Evolutionary conservation across 2,888 invertebrate species (phyloP), one percentile per base, ranked within the genome.

Genomic region (Morpho deidamia): DNA sequence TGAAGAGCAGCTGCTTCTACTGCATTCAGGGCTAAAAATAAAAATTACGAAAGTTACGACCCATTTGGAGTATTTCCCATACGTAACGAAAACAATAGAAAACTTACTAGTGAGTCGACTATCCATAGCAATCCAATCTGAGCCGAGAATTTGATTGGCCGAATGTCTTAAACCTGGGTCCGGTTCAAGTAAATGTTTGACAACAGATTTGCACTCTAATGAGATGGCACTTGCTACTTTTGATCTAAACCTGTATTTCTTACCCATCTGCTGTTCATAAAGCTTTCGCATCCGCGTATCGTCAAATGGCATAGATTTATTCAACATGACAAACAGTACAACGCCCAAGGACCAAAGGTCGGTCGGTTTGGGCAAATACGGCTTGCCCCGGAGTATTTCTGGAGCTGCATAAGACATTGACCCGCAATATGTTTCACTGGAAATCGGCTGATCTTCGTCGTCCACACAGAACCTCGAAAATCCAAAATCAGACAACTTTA

Each of bases 361-460:
- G 0, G 94, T 91, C 40, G 92, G 90, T 76, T 93, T 94, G 0
- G 94, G 94, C 68, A 91, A 83, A 72, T 95, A 95, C 0, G 94
- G 93, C 59, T 92, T 91, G 1, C 95, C 95, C 56, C 93, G 91
- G 7, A 97, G 84, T 51, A 97, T 93, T 82, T 97, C 97, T 0
- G 97, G 96, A 0, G 97, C 95, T 0, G 95, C 96, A 74, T 97
- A 97, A 1, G 96, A 95, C 68, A 96, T 91, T 8, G 96, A 96
- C 7, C 96, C 97, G 71, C 96, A 97, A 70, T 94, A 96, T 0
- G 96, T 96, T 64, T 93, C 92, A 66, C 96, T 95, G 42, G 93
- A 72, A 14, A 93, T 70, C 8, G 82, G 76, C 53, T 78, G 69
- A 33, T 81, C 78, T 9, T 74, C 68, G 1, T 81, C 77, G 56